Conservation (phyloP, 2,888 invertebrate genomes). For the Sminthurinus aureus region DNA sequence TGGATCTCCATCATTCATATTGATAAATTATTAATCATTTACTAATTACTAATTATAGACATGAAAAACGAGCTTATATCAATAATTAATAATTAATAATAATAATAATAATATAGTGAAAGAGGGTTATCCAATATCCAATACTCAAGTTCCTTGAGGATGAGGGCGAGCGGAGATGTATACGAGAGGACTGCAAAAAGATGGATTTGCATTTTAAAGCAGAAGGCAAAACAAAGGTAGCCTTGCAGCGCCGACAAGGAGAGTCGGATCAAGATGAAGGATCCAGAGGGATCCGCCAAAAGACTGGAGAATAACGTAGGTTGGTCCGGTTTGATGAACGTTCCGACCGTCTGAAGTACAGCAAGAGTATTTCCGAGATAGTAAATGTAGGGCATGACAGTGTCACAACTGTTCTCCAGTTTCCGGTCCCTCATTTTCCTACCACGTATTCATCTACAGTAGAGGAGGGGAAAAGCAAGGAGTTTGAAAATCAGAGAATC, state of each 20-base stretch:
- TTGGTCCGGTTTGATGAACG: background rate
- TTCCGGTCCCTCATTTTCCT: background rate
- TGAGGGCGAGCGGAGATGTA: background rate
- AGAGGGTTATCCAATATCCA: no score
- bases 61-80: no score
- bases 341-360: background rate
- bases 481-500: background rate
- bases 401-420: constrained; percentile 7
- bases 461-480: background rate
- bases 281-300: background rate
- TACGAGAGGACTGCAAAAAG: constrained; percentile 3
- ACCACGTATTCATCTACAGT: constrained; percentile 1
- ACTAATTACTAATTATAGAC: no score
- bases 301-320: background rate
- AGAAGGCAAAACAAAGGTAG: constrained; percentile 6
- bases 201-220: constrained; percentile 22
- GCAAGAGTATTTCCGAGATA: background rate
- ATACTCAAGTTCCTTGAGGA: constrained; percentile 7
- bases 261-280: background rate
- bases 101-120: no score
- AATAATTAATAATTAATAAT: no score
- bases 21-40: no score
- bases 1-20: no score
- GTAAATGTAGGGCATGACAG: constrained; percentile 13
- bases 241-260: background rate